These are phyloP conservation scores for Gadus macrocephalus DNA, from an alignment of 2,113 vertebrate genomes.

Conservation along the genomic window DNA sequence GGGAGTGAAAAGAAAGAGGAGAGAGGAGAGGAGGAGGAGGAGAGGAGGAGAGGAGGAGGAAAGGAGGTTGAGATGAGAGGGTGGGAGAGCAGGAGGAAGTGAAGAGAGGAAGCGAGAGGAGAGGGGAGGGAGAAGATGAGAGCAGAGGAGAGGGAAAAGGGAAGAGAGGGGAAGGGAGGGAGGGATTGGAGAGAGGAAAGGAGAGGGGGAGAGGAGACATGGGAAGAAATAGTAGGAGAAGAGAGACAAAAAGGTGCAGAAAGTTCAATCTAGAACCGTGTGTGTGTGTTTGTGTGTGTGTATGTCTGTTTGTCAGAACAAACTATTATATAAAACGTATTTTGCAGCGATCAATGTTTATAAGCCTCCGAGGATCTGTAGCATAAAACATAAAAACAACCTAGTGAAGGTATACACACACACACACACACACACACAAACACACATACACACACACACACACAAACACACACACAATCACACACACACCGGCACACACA, in stretches of 20 bases:
- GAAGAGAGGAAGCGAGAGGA: too few species aligned
- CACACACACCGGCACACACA: constrained; percentile 7
- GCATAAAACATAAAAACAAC: constrained; percentile 86
- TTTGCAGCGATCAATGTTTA: constrained; percentile 99
- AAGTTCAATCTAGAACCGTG: constrained; percentile 46
- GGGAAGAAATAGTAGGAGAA: constrained; percentile 51
- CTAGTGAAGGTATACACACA: constrained; percentile 45
- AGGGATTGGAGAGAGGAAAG: too few species aligned
- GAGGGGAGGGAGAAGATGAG: constrained; percentile 8
- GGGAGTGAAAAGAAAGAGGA: neutral
- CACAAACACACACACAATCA: constrained; percentile 5
- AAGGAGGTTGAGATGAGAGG: neutral
- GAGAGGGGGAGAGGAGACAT: constrained; percentile 56
- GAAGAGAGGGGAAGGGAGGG: constrained; percentile 10
- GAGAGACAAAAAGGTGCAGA: constrained; percentile 60
- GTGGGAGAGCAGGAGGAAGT: neutral
- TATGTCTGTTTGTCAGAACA: too few species aligned
- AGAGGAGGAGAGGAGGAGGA: neutral
- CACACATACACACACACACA: constrained; percentile 27
- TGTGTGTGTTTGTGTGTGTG: too few species aligned
- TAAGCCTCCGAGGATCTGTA: constrained; percentile 94
- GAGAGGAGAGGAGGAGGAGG: neutral
- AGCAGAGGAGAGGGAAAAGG: neutral
- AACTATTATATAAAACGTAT: constrained; percentile 27
- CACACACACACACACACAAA: constrained; percentile 42